phyloP scores from a whole-genome alignment of 2,888 invertebrate species.

The Magallana nippona region DNA sequence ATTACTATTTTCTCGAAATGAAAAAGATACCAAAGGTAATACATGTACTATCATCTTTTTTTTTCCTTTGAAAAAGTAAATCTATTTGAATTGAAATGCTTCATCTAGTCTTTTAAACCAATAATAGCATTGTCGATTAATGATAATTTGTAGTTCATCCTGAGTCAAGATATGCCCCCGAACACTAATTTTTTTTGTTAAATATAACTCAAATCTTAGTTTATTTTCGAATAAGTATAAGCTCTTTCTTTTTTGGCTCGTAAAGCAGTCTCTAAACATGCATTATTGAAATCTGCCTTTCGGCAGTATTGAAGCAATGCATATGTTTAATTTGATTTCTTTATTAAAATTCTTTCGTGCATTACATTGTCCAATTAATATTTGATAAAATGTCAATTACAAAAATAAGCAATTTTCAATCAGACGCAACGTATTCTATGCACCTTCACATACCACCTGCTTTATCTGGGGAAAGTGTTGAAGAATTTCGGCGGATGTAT shows the following conservation, averaged over 20 bases:
- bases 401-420: neutral
- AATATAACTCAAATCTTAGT: too few relatives aligned
- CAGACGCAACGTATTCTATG: neutral
- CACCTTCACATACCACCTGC: neutral
- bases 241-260: neutral
- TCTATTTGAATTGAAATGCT: too few relatives aligned
- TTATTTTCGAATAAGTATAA: too few relatives aligned
- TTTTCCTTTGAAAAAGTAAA: too few relatives aligned
- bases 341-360: neutral
- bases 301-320: neutral
- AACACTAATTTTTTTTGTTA: too few relatives aligned
- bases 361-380: conserved; percentile 5
- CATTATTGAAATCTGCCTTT: neutral
- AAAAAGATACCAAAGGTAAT: too few relatives aligned
- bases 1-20: too few relatives aligned
- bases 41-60: too few relatives aligned
- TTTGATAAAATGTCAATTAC: neutral
- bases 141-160: too few relatives aligned
- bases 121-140: too few relatives aligned
- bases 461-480: neutral
- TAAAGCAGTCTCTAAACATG: neutral
- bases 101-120: too few relatives aligned
- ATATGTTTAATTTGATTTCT: conserved; percentile 17
- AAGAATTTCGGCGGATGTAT: neutral
- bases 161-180: too few relatives aligned